Evolutionary conservation across 2,888 invertebrate species (phyloP).

Genomic region (Drosophila neutralis): DNA sequence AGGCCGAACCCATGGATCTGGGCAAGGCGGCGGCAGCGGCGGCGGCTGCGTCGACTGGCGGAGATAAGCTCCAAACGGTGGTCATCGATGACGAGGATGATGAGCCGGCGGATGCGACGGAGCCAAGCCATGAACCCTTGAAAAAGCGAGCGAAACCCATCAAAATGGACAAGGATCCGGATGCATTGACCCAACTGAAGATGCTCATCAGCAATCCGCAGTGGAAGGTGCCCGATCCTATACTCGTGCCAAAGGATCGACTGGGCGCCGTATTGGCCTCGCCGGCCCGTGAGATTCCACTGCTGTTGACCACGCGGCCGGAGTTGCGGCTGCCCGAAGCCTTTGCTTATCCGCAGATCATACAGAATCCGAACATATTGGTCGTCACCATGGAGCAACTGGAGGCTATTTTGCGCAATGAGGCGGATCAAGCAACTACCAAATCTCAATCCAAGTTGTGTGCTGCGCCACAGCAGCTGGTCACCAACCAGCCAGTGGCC

Average conservation of each 20-base stretch:
- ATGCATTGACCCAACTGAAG: conserved; percentile 90
- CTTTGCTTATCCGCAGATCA: conserved; percentile 89
- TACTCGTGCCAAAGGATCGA: conserved; percentile 91
- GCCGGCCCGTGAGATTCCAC: conserved; percentile 91
- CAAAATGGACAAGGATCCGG: conserved; percentile 86
- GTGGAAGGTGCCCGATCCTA: conserved; percentile 91
- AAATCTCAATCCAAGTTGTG: conserved; percentile 19
- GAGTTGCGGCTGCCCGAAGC: conserved; percentile 91
- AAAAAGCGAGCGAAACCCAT: conserved; percentile 85
- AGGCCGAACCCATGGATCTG: conserved; percentile 89
- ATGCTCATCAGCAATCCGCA: conserved; percentile 88
- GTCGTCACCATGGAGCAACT: conserved; percentile 91
- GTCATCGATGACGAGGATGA: conserved; percentile 81
- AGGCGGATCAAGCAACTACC: conserved; percentile 80
- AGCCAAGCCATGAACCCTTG: conserved; percentile 80
- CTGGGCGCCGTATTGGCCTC: conserved; percentile 89
- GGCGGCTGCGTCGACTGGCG: neutral
- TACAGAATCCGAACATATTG: conserved; percentile 91
- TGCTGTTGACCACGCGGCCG: conserved; percentile 89
- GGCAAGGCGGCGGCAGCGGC: conserved; percentile 82
- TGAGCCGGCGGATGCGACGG: conserved; percentile 69
- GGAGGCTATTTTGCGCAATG: conserved; percentile 88
- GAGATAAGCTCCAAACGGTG: conserved; percentile 86
- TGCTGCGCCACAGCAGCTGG: neutral
- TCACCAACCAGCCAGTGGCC: neutral